A percentile compares a stretch with the other conserved stretches of the same genome.
Conservation (phyloP, 2,888 invertebrate species). For the Drosophila crucigera region DNA sequence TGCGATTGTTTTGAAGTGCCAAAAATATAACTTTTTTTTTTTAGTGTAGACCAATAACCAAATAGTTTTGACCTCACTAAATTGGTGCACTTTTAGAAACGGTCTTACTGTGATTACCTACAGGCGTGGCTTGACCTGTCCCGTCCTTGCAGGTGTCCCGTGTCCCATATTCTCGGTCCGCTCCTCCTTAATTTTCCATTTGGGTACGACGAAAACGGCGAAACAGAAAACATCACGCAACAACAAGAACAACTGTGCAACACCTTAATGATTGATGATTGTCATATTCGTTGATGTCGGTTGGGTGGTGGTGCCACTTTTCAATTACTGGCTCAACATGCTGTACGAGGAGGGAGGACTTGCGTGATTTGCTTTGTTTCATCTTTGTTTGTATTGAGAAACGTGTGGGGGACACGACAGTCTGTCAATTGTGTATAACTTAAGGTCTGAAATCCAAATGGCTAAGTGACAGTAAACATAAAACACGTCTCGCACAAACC, state of each 20-base stretch:
- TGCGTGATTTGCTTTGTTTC: conserved; percentile 70
- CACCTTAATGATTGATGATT: conserved; percentile 79
- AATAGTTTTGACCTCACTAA: neutral
- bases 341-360: conserved; percentile 18
- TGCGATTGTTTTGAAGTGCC: neutral
- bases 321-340: conserved; percentile 68
- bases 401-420: conserved; percentile 32
- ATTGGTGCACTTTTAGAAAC: neutral
- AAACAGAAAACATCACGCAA: neutral
- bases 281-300: conserved; percentile 55
- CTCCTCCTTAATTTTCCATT: neutral
- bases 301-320: conserved; percentile 41
- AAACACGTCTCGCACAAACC: conserved; percentile 5
- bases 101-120: neutral
- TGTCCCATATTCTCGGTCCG: neutral
- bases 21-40: neutral
- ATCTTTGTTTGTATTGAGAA: conserved; percentile 48
- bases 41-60: neutral
- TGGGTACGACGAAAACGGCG: neutral
- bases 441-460: conserved; percentile 30
- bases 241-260: neutral
- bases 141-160: neutral
- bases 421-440: conserved; percentile 58
- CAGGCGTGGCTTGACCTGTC: neutral
- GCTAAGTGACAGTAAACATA: conserved; percentile 61